Evolutionary conservation across 2,888 invertebrate genomes (phyloP), one percentile per base, ranked within the genome.

Genomic region (Cantharis flavilabris): DNA sequence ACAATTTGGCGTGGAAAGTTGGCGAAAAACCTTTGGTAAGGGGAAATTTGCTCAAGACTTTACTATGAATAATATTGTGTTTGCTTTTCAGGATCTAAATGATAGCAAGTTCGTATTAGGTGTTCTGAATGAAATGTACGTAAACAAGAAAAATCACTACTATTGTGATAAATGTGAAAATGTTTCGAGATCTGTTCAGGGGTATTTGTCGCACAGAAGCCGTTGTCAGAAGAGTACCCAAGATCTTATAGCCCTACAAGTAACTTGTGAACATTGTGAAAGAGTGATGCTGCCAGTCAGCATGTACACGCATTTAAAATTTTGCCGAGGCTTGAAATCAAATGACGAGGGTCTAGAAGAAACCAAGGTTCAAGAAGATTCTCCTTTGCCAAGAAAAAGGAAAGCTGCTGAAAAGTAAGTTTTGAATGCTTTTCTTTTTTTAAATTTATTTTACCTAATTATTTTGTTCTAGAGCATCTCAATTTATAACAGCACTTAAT

Each of bases 1-100:
- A 91, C 77, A 90, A 92, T 81, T 86, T 92, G 80, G 90, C 90
- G 9, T 93, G 93, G 93, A 85, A 88, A 72, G 88, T 89, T 20
- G 91, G 90, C 33, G 89, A 90, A 72, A 79, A 84, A 62, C 89
- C 90, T 67, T 84, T 91, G 83, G 92, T 92, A 88, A 89, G 88
- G 86, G 63, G 14, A 26, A 28, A 49, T 63, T 20, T 30, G 33
- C 18, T 67, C 64, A 72, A 30, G 64, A 65, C 11, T 69, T 70
- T 64, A 33, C n/a, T 5, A 1, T n/a, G 13, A 13, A 33, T 33
- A 33, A 33, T 67, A 62, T 64, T 70, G 72, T 69, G 23, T 20
- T 71, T 63, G 20, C 10, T 28, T 20, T 20, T 49, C 62, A 93
- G 92, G 90, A 93, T 84, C 83, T 91, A 30, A 89, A 88, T 76